A percentile compares a stretch with the other conserved stretches of the same genome.
These are phyloP conservation scores for Falco peregrinus DNA, from an alignment of 2,797 vertebrate genomes.

Conservation along the genomic window DNA sequence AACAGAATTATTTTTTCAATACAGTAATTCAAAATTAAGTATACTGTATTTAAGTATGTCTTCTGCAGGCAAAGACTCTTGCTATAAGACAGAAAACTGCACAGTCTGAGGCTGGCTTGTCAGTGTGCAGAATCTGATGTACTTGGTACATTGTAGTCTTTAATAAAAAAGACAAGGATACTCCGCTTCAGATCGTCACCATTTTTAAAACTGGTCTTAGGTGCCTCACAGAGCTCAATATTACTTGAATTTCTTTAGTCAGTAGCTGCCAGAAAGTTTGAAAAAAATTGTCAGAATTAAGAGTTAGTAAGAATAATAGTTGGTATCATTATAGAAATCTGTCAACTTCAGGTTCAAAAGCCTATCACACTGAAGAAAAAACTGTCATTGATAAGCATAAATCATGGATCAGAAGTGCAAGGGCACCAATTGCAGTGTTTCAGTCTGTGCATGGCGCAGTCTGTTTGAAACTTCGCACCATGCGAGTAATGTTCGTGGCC, in stretches of 20 bases:
- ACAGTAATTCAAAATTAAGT: background rate
- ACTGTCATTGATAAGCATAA: background rate
- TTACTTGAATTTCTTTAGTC: background rate
- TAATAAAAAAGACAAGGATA: background rate
- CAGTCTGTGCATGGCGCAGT: background rate
- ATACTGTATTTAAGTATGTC: background rate
- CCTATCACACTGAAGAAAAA: background rate
- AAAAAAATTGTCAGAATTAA: background rate
- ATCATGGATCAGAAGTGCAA: rapidly evolving
- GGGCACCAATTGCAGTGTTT: background rate
- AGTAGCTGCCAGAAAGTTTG: background rate
- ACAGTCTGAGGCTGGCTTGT: background rate
- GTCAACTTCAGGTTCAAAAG: background rate
- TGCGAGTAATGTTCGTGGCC: background rate
- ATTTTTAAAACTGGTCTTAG: background rate
- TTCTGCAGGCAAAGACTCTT: background rate
- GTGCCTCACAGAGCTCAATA: background rate
- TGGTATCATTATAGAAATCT: background rate
- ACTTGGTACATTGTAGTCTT: background rate
- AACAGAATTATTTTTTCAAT: background rate
- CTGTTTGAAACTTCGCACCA: background rate
- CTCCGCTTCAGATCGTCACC: background rate
- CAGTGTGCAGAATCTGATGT: background rate
- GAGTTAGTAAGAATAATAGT: background rate
- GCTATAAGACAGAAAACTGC: background rate